Evolutionary conservation across 2,113 vertebrate species (phyloP).

Genomic region (Chauna torquata): DNA sequence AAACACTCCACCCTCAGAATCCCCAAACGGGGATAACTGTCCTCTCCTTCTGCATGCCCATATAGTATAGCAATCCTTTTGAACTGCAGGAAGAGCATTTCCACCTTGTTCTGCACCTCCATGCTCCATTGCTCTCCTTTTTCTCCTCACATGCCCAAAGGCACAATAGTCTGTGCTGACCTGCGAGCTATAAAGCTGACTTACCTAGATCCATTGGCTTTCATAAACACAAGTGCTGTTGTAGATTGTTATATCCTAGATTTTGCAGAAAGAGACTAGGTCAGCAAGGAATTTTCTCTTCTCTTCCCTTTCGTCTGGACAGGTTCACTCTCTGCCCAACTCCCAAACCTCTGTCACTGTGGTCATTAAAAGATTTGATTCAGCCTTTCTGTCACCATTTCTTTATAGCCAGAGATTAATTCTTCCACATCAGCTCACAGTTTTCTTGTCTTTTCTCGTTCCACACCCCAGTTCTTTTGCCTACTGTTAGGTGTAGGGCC

Average conservation of each 20-base stretch:
- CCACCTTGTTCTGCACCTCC: background rate
- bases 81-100: background rate
- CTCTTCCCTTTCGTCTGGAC: background rate
- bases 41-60: background rate
- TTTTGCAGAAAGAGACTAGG: background rate
- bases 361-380: background rate
- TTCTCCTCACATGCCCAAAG: background rate
- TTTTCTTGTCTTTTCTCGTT: background rate
- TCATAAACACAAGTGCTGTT: background rate
- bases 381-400: background rate
- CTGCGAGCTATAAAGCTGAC: background rate
- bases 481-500: no score
- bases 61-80: background rate
- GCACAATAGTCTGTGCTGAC: background rate
- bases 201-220: background rate
- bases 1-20: background rate
- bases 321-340: background rate
- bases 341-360: background rate
- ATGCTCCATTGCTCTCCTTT: background rate
- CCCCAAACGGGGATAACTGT: background rate
- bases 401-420: background rate
- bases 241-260: background rate
- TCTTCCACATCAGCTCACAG: background rate
- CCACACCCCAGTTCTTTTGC: background rate
- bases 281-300: background rate